Evolutionary conservation across 1,140 invertebrate species (phyloP), one percentile per base, ranked within the genome.

Genomic region (Apis laboriosa): DNA sequence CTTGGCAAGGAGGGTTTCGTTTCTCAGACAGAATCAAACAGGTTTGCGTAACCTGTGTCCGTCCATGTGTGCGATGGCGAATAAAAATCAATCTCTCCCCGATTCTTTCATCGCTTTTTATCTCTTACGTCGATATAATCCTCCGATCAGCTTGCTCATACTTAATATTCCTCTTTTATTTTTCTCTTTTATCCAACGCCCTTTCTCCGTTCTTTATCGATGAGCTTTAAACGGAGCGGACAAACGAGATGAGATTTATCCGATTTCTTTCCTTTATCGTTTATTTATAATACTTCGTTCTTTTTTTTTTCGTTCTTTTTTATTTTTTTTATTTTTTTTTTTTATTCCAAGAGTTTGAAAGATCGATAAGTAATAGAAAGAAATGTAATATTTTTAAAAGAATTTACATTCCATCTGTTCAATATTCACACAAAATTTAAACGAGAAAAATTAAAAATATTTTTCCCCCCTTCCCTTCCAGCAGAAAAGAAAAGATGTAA

Each of bases 1-100:
- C 86, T 83, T 74, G 77, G 77, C 63, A 43, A 17, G 3, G 28
- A 28, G 64, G 9, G 73, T 81, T 34, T 60, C 86, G 71, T 87
- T 87, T 88, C 83, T 88, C 83, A 88, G 86, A 88, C 83, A 78
- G 84, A 88, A 88, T 88, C 87, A 88, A 88, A 88, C 87, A 88
- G 87, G 87, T 88, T 88, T 77, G 83, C 43, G 43, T 64, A n/a
- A 17, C 58, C 7, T 2, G 72, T 34, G 28, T 17, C 9, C n/a
- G 15, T n/a, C 4, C 56, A n/a, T 24, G 56, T 72, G 77, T 51
- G 34, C 55, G 34, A 49, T 17, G 56, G 28, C 61, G 53, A 60
- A 66, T 85, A 85, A 85, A 87, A 88, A 88, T 79, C 43, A 63
- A 71, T 77, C 77, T 79, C n/a, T 12, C 84, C 60, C 64, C 75